These are phyloP conservation scores for Nyleta sp. DNA, from an alignment of 2,888 invertebrate species.

Conservation along the genomic window DNA sequence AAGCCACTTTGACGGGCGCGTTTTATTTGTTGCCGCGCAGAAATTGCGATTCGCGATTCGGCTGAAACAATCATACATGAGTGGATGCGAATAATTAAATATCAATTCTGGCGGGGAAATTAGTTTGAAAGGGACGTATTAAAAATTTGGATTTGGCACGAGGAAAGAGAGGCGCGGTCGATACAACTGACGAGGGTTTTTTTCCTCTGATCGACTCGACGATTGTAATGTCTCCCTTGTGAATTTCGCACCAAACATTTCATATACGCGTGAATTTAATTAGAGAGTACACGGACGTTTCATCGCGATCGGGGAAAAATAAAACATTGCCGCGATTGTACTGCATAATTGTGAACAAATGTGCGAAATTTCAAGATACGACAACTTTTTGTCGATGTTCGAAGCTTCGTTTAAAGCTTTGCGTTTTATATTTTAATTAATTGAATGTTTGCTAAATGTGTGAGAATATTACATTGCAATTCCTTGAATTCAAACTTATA, in stretches of 20 bases:
- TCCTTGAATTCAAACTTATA: too few relatives aligned
- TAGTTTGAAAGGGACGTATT: background rate
- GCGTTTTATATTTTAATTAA: too few relatives aligned
- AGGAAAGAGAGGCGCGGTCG: too few relatives aligned
- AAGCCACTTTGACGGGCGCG: too few relatives aligned
- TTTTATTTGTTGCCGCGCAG: conserved; percentile 2
- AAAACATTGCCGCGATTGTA: background rate
- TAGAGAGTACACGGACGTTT: conserved; percentile 19
- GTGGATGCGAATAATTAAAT: conserved; percentile 10
- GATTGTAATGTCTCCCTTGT: conserved; percentile 19
- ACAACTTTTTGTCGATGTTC: background rate
- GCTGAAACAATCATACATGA: conserved; percentile 10
- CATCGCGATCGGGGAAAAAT: background rate
- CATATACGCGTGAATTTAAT: conserved; percentile 22
- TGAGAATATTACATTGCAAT: too few relatives aligned
- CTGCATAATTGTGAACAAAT: background rate
- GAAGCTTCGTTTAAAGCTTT: too few relatives aligned
- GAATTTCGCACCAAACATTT: conserved; percentile 18
- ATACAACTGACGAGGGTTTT: too few relatives aligned
- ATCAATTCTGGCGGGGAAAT: conserved; percentile 14
- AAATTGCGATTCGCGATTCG: conserved; percentile 6
- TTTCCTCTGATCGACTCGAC: conserved; percentile 6
- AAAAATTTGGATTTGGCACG: background rate
- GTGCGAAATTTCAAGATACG: background rate
- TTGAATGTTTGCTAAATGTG: too few relatives aligned